These are phyloP conservation scores for Lanistes nyassanus DNA, from an alignment of 1,140 invertebrate genomes.

Conservation along the genomic window DNA sequence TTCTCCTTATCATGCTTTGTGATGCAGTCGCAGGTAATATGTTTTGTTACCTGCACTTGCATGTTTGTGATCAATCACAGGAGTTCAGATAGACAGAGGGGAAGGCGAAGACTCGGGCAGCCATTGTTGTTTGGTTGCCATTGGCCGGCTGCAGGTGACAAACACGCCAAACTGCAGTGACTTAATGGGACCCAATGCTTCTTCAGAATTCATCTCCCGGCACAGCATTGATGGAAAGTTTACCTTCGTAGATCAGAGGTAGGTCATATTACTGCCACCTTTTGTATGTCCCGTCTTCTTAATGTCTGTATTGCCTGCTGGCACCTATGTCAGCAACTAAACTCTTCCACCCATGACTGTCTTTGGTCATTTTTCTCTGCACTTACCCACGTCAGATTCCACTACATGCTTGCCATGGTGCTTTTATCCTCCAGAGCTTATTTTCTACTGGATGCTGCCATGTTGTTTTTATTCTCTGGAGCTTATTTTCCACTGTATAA, in stretches of 20 bases:
- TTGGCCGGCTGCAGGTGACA: constrained; percentile 95
- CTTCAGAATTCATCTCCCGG: constrained; percentile 92
- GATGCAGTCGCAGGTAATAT: background rate
- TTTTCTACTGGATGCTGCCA: too few species aligned
- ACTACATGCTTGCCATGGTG: too few species aligned
- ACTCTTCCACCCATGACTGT: too few species aligned
- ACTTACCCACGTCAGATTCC: too few species aligned
- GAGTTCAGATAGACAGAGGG: constrained; percentile 77
- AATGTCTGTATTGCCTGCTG: too few species aligned
- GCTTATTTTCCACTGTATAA: too few species aligned
- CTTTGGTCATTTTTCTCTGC: too few species aligned
- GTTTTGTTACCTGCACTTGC: background rate
- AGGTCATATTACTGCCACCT: background rate
- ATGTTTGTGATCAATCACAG: constrained; percentile 29
- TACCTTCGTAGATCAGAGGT: constrained; percentile 96
- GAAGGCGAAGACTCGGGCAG: constrained; percentile 78
- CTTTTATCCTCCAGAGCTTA: too few species aligned
- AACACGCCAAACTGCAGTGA: constrained; percentile 94
- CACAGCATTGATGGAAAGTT: constrained; percentile 96
- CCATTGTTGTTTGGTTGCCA: constrained; percentile 97
- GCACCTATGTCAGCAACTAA: too few species aligned
- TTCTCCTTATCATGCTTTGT: background rate
- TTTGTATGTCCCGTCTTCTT: too few species aligned
- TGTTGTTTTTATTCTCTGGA: too few species aligned
- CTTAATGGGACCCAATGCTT: constrained; percentile 84